Percentiles rank a stretch among this genome's conserved stretches.
Conservation (phyloP, 2,113 vertebrate genomes). For the Galeopterus variegatus region DNA sequence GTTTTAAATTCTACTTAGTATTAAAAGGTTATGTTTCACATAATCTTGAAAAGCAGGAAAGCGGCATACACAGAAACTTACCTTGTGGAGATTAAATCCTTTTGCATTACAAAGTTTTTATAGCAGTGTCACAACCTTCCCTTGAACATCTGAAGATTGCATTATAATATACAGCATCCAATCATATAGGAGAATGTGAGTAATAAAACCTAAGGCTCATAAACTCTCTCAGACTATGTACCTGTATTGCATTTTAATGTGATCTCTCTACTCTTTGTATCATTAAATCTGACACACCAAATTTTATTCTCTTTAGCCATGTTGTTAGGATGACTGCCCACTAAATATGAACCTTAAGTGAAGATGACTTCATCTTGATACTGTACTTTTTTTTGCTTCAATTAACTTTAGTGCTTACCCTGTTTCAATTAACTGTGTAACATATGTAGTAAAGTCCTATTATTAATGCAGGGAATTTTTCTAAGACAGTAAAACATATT, state of each 20-base stretch:
- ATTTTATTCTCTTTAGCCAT: constrained; percentile 86
- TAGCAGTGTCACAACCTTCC: constrained; percentile 80
- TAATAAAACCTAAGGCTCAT: constrained; percentile 85
- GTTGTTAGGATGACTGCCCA: constrained; percentile 85
- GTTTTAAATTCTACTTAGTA: not conserved
- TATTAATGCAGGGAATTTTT: constrained; percentile 74
- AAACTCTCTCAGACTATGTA: constrained; percentile 78
- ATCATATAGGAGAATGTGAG: constrained; percentile 77
- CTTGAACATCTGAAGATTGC: constrained; percentile 75
- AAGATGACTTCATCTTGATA: constrained; percentile 87
- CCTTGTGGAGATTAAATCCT: constrained; percentile 57
- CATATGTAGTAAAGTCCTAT: constrained; percentile 82
- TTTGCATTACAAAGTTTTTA: constrained; percentile 72
- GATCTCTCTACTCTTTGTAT: constrained; percentile 79
- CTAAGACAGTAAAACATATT: constrained; percentile 69
- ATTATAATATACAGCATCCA: constrained; percentile 77
- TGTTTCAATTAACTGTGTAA: constrained; percentile 86
- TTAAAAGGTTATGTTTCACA: constrained; percentile 22
- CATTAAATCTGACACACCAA: constrained; percentile 87
- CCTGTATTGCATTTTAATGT: constrained; percentile 86
- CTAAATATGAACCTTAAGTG: constrained; percentile 87
- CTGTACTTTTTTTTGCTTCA: constrained; percentile 85
- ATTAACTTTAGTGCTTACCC: constrained; percentile 84
- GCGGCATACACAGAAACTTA: not conserved
- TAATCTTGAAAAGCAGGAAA: constrained; percentile 49